Conservation (phyloP, 2,888 invertebrate species). For the Acronicta aceris region DNA sequence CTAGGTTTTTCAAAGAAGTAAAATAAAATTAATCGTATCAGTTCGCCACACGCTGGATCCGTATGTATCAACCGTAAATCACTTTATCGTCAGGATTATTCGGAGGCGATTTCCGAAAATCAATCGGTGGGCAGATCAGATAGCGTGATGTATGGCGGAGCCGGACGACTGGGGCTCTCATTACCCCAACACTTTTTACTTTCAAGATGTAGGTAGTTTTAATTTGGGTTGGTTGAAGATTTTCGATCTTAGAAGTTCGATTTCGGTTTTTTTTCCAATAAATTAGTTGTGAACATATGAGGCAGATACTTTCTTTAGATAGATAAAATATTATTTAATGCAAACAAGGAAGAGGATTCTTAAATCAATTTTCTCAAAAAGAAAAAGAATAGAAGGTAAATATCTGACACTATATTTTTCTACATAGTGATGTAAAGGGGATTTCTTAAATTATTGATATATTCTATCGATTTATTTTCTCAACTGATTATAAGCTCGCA, state of each 20-base stretch:
- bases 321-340: no score
- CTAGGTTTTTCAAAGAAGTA: no score
- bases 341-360: no score
- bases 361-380: no score
- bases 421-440: no score
- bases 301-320: no score
- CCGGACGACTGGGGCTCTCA: constrained; percentile 25
- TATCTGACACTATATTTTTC: no score
- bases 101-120: constrained; percentile 82
- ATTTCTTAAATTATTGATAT: not conserved
- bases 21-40: not conserved
- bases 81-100: constrained; percentile 77
- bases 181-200: constrained; percentile 32
- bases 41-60: constrained; percentile 30
- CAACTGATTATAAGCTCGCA: constrained; percentile 47
- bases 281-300: no score
- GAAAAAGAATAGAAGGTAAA: no score
- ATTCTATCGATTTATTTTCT: constrained; percentile 3
- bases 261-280: no score
- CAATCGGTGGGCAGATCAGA: constrained; percentile 77
- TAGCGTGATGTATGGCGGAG: constrained; percentile 73
- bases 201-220: constrained; percentile 30
- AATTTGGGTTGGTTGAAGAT: constrained; percentile 24
- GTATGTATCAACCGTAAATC: constrained; percentile 74
- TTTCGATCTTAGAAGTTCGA: not conserved